A percentile compares a stretch with the other conserved stretches of the same genome.
These are phyloP conservation scores for Apis mellifera DNA, from an alignment of 1,140 invertebrate species.

Conservation along the genomic window Amel_HAv3.1 CM009934.2:8226001-8226500, in stretches of 20 bases:
- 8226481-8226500: too few species aligned
- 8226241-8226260: too few species aligned
- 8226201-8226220: background rate
- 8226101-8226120: conserved; percentile 66
- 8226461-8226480: too few species aligned
- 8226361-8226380: conserved; percentile 49
- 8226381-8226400: conserved; percentile 21
- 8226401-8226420: conserved; percentile 37
- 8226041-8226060: conserved; percentile 77
- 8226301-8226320: conserved; percentile 46
- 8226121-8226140: conserved; percentile 73
- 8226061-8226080: conserved; percentile 74
- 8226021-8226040: conserved; percentile 68
- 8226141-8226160: conserved; percentile 68
- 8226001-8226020: conserved; percentile 67
- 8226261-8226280: background rate
- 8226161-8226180: conserved; percentile 11
- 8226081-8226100: conserved; percentile 70
- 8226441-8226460: too few species aligned
- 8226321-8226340: conserved; percentile 51
- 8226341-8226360: conserved; percentile 56
- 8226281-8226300: conserved; percentile 61
- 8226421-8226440: background rate
- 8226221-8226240: conserved; percentile 40
- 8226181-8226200: background rate